A percentile compares a stretch with the other conserved stretches of the same genome.
phyloP scores from a whole-genome alignment of 2,797 vertebrate species.

The Gadopsis marmoratus region DNA sequence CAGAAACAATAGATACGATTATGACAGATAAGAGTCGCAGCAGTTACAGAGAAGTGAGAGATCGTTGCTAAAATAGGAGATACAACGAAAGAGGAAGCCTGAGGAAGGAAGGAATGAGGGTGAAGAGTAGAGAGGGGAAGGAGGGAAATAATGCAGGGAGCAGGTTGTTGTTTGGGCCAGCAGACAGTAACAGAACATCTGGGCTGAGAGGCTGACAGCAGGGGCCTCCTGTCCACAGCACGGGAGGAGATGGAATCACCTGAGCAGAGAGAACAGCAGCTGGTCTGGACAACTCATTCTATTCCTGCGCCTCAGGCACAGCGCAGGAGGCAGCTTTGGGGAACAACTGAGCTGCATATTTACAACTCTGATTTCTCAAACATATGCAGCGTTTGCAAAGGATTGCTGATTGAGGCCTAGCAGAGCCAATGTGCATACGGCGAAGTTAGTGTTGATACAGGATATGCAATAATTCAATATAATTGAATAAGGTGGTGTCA shows the following conservation, averaged over 20 bases:
- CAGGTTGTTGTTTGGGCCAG: background rate
- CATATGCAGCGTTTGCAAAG: background rate
- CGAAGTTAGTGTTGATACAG: background rate
- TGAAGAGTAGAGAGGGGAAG: background rate
- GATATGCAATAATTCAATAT: background rate
- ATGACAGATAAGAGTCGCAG: background rate
- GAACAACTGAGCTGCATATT: constrained; percentile 18
- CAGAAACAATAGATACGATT: background rate
- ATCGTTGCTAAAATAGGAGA: background rate
- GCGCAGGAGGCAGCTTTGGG: constrained; percentile 1
- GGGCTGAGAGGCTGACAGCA: constrained; percentile 18
- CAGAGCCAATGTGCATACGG: background rate
- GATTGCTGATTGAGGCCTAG: background rate
- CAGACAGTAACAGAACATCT: constrained; percentile 24
- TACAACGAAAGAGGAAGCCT: background rate
- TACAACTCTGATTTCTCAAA: background rate
- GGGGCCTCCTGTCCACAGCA: constrained; percentile 23
- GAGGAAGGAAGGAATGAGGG: background rate
- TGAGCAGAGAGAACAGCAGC: constrained; percentile 41
- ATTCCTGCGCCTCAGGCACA: constrained; percentile 15
- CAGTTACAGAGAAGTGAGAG: background rate
- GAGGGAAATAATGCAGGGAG: background rate
- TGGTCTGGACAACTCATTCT: constrained; percentile 37
- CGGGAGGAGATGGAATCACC: constrained; percentile 56
- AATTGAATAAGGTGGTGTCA: background rate